Evolutionary conservation across 2,113 vertebrate species (phyloP).

Genomic region (Leptosomus discolor): DNA sequence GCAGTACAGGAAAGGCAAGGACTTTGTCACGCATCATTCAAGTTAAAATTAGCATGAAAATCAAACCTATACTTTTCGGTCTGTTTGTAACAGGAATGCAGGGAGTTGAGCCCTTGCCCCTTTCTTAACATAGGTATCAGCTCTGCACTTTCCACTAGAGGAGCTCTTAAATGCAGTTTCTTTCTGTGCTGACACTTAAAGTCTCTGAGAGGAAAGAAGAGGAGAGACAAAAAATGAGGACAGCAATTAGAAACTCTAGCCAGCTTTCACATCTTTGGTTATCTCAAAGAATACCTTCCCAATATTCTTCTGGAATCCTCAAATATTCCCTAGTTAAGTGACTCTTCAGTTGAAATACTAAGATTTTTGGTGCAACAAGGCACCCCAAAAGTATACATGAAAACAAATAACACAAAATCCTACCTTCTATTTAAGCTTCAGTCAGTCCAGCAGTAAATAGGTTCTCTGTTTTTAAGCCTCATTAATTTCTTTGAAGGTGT

Average conservation of each 20-base stretch:
- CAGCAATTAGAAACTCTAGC: background rate
- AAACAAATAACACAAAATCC: background rate
- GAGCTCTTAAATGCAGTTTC: background rate
- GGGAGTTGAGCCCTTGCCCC: background rate
- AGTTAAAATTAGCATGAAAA: background rate
- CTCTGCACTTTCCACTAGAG: background rate
- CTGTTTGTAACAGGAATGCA: background rate
- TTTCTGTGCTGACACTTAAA: background rate
- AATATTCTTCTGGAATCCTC: background rate
- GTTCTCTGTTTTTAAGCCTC: background rate
- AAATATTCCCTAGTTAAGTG: background rate
- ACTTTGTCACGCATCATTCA: background rate
- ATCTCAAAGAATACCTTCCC: background rate
- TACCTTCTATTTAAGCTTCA: background rate
- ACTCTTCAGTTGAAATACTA: background rate
- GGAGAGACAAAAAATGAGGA: background rate
- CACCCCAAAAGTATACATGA: background rate
- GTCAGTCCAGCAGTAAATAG: background rate
- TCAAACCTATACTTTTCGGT: background rate
- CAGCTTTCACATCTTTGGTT: background rate
- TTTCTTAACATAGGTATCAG: background rate
- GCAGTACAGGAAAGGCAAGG: background rate
- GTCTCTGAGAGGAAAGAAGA: background rate
- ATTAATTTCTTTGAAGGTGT: background rate
- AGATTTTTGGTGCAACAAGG: background rate